Base-by-base conservation (phyloP, 1,140 invertebrate species). In the Polypedilum pembai region DNA sequence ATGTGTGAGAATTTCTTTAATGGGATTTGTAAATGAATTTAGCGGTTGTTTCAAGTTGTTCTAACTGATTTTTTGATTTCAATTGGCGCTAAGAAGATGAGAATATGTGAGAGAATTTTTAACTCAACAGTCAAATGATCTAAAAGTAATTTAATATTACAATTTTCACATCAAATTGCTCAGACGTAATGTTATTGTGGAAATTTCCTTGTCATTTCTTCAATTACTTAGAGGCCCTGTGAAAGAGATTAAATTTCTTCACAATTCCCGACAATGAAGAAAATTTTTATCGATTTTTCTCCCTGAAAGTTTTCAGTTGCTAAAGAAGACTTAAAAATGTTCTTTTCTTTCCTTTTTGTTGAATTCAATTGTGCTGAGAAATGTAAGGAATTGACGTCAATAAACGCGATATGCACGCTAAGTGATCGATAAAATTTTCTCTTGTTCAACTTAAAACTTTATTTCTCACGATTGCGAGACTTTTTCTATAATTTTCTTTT, bases 311-410 rank as follows among this genome's bases (percentile, higher is more conserved):
- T 69, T 69, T 69, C 65, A 69, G n/a, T 69, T 21, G 65, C 3
- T 17, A 8, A 56, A 12, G 65, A 69, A 69, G 65, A 69, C 65
- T 69, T 69, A 69, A 69, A 69, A 69, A 69, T 69, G 65, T 69
- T 69, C 12, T 56, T 8, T 45, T 56, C 15, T 56, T 56, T n/a
- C 7, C 17, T 18, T 8, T 20, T 18, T 18, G 18, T 69, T 69
- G 3, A 18, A 8, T 69, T 18, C 17, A 17, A 69, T 21, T 18
- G 65, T 69, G 8, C 7, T 18, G 17, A 20, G 65, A 69, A 69
- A 69, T 69, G 20, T 69, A 18, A 69, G 65, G 12, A 69, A 4
- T 21, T 69, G 65, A 69, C 65, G 65, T 69, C 65, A 69, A 8
- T 15, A 15, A 1, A 21, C n/a, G 65, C 17, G 17, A 18, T n/a